Evolutionary conservation across 2,113 vertebrate species (phyloP).

Genomic region (Sphyrna mokarran): DNA sequence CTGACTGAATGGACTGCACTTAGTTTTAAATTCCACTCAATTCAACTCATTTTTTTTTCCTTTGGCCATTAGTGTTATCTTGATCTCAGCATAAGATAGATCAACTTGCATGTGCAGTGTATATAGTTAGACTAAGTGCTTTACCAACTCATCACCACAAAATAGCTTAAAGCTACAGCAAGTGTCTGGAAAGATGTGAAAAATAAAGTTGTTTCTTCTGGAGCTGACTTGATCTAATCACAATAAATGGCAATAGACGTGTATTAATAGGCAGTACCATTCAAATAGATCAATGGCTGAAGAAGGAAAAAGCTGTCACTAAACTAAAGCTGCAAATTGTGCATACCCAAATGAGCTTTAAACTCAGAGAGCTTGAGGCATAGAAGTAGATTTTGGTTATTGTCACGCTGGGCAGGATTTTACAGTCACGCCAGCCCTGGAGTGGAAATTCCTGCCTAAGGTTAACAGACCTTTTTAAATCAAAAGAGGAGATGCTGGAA

Average conservation of each 20-base stretch:
- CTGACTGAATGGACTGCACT: slow-evolving; percentile 64
- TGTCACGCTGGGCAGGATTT: background rate
- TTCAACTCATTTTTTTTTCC: slow-evolving; percentile 66
- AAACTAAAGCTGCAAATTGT: background rate
- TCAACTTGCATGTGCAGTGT: slow-evolving; percentile 59
- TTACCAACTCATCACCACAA: slow-evolving; percentile 79
- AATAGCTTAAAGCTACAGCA: slow-evolving; percentile 67
- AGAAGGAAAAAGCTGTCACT: background rate
- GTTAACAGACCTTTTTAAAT: too few species aligned
- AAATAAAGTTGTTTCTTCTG: slow-evolving; percentile 47
- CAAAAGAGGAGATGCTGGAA: too few species aligned
- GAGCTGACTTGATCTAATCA: slow-evolving; percentile 64
- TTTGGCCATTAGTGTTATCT: slow-evolving; percentile 82
- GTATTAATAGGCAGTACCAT: slow-evolving; percentile 19
- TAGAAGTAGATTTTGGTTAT: background rate
- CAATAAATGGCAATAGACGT: slow-evolving; percentile 41
- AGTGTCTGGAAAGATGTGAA: slow-evolving; percentile 55
- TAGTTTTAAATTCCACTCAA: slow-evolving; percentile 74
- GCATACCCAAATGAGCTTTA: background rate
- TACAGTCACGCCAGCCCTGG: too few species aligned
- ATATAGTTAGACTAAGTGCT: slow-evolving; percentile 68
- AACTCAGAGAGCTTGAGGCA: background rate
- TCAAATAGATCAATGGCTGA: background rate
- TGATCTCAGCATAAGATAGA: slow-evolving; percentile 75
- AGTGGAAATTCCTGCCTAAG: too few species aligned